Evolutionary conservation across 2,888 invertebrate species (phyloP).

Genomic region (Lottia gigantea): DNA sequence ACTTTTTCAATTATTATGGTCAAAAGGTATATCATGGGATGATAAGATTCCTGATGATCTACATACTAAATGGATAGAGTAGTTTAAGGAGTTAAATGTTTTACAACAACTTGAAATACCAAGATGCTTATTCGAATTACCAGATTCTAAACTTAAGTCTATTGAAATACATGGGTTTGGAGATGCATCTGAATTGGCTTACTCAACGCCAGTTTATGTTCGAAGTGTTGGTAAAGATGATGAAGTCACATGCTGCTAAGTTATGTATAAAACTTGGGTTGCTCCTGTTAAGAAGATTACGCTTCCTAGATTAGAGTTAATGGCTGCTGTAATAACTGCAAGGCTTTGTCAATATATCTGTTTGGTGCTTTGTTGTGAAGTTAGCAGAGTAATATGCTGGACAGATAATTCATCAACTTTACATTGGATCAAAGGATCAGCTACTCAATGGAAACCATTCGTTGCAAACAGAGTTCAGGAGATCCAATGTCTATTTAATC

Average conservation of each 20-base stretch:
- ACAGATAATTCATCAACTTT: slow-evolving; percentile 4
- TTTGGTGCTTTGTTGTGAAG: not conserved
- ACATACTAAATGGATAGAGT: not conserved
- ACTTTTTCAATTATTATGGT: not conserved
- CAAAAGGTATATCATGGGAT: not conserved
- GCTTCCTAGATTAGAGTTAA: not conserved
- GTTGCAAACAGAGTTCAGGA: not conserved
- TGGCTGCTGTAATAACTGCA: not conserved
- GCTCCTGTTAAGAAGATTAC: not conserved
- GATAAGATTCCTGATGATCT: not conserved
- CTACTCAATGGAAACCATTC: not conserved
- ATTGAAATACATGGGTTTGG: slow-evolving; percentile 8
- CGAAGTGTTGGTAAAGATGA: not conserved
- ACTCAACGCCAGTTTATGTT: not conserved
- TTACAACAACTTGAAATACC: not conserved
- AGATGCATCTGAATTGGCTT: not conserved
- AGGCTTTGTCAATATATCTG: not conserved
- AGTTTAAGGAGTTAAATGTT: not conserved
- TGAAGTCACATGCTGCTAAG: not conserved
- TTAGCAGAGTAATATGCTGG: not conserved
- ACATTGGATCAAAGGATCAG: not conserved
- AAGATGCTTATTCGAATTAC: not conserved
- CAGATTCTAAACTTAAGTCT: not conserved
- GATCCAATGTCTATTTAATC: not conserved
- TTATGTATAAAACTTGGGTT: not conserved